phyloP scores from a whole-genome alignment of 2,113 vertebrate genomes.

The Chamaetylas fuelleborni region DNA sequence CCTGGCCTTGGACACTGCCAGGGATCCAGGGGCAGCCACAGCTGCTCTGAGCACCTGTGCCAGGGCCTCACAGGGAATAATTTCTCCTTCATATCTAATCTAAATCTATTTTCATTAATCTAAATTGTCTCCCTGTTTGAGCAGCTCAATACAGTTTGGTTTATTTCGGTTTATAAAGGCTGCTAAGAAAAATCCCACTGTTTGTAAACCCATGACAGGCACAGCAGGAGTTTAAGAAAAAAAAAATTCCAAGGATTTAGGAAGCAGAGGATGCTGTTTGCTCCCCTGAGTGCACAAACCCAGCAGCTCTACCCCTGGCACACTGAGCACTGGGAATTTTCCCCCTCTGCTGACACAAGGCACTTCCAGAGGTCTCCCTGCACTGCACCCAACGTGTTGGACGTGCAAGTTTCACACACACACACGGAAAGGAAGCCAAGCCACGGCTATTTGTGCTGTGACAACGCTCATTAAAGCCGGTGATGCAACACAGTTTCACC shows the following conservation, averaged over 20 bases:
- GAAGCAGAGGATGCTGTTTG: not conserved
- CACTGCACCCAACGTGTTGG: fast-evolving
- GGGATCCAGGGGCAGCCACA: not conserved
- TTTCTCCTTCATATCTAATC: not conserved
- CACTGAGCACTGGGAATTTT: not conserved
- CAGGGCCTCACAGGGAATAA: not conserved
- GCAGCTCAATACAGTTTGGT: not conserved
- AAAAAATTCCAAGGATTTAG: not conserved
- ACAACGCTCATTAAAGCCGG: not conserved
- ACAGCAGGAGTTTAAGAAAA: not conserved
- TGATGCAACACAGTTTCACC: not conserved
- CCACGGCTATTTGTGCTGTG: not conserved
- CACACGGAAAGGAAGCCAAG: not conserved
- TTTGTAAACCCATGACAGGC: not conserved
- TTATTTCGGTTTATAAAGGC: not conserved
- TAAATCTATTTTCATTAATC: not conserved
- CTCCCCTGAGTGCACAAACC: not conserved
- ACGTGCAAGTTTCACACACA: not conserved
- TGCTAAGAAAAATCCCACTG: not conserved
- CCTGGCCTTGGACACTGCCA: not conserved
- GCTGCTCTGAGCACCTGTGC: not conserved
- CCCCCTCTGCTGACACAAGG: not conserved
- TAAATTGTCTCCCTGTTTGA: not conserved
- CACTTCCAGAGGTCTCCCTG: not conserved
- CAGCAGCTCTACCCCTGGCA: not conserved